Conservation (phyloP, 1,140 invertebrate genomes). For the Lucilia sericata region DNA sequence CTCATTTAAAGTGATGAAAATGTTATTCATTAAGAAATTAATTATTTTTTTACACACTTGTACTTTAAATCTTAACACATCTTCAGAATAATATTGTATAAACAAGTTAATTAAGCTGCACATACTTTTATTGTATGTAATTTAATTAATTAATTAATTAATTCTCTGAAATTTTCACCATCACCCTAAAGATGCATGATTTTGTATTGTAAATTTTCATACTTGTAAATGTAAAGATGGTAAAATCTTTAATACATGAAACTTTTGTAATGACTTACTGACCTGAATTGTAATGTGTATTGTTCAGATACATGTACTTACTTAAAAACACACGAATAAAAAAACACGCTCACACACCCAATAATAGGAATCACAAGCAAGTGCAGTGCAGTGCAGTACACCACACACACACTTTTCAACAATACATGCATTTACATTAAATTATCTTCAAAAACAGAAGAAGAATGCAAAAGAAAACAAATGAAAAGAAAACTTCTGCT, state of each 20-base stretch:
- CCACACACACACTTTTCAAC: neutral
- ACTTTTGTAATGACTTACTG: slow-evolving; percentile 26
- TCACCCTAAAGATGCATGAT: neutral
- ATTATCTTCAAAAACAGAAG: neutral
- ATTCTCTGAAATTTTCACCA: too few relatives aligned
- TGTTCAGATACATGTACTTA: neutral
- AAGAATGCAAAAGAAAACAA: neutral
- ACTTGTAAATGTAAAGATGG: neutral
- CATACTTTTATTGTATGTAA: too few relatives aligned
- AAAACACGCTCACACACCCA: neutral
- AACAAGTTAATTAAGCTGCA: too few relatives aligned
- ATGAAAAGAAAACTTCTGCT: neutral
- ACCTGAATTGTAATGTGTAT: slow-evolving; percentile 11
- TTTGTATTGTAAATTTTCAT: neutral
- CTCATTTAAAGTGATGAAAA: too few relatives aligned
- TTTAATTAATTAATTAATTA: too few relatives aligned
- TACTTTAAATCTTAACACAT: too few relatives aligned
- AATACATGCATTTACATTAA: neutral
- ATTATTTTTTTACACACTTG: too few relatives aligned
- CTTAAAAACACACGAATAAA: neutral
- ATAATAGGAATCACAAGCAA: too few relatives aligned
- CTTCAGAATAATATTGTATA: too few relatives aligned
- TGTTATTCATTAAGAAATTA: too few relatives aligned
- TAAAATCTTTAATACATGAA: slow-evolving; percentile 4
- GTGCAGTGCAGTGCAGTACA: neutral